Conservation (phyloP, 2,113 vertebrate species). For the Forbesichthys papilliferus region DNA sequence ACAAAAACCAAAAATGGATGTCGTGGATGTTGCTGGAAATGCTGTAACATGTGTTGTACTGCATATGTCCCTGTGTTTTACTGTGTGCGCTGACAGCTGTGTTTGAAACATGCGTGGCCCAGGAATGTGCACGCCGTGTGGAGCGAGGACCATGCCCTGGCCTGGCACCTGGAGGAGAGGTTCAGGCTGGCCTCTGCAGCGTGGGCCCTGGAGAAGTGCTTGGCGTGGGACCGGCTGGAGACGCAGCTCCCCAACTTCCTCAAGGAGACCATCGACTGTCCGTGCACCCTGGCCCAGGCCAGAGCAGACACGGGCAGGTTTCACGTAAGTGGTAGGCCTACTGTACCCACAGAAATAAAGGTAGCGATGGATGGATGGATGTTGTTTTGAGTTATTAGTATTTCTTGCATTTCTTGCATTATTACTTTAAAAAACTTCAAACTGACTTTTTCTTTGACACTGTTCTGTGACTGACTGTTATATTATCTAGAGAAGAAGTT, state of each 20-base stretch:
- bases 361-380: too few relatives aligned
- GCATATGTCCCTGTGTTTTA: too few relatives aligned
- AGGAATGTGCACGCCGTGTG: constrained; percentile 86
- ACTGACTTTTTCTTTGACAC: too few relatives aligned
- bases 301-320: constrained; percentile 91
- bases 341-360: too few relatives aligned
- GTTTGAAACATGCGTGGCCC: background rate
- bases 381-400: too few relatives aligned
- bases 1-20: background rate
- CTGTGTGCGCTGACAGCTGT: background rate
- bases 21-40: too few relatives aligned
- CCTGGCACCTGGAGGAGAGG: constrained; percentile 87
- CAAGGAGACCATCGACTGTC: constrained; percentile 85
- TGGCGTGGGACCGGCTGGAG: constrained; percentile 84
- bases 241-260: constrained; percentile 81
- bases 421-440: too few relatives aligned
- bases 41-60: too few relatives aligned
- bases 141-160: constrained; percentile 87
- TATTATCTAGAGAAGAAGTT: too few relatives aligned
- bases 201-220: constrained; percentile 87
- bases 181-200: constrained; percentile 79
- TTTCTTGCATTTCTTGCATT: too few relatives aligned
- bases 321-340: constrained; percentile 79
- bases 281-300: constrained; percentile 92
- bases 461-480: too few relatives aligned